These are phyloP conservation scores for Fissipunctia ypsillon DNA, from an alignment of 2,888 invertebrate species.

Conservation along the genomic window DNA sequence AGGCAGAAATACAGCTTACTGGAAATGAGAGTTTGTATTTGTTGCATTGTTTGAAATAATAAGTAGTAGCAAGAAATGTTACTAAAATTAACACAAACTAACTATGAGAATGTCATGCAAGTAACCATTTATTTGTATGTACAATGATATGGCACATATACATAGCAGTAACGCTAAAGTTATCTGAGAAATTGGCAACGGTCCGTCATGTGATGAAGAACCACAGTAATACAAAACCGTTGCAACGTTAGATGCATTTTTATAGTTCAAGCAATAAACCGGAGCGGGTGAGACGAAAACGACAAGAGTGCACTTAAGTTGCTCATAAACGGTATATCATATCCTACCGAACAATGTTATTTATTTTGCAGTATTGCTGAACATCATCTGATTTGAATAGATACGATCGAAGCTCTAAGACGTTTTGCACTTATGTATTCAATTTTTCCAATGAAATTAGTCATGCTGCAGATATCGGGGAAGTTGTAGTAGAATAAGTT, in stretches of 20 bases:
- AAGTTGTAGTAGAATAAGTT: constrained; percentile 26
- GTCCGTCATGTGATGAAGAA: constrained; percentile 67
- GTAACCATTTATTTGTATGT: not conserved
- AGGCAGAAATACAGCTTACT: not conserved
- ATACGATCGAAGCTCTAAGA: constrained; percentile 43
- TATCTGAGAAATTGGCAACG: constrained; percentile 52
- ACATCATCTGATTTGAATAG: constrained; percentile 65
- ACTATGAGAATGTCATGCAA: not conserved
- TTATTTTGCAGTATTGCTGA: constrained; percentile 72
- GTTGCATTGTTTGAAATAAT: not conserved
- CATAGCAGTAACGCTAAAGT: constrained; percentile 12
- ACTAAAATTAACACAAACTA: not conserved
- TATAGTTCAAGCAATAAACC: constrained; percentile 85
- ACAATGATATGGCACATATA: not conserved
- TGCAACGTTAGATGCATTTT: constrained; percentile 88
- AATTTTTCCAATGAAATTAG: constrained; percentile 59
- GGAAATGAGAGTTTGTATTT: not conserved
- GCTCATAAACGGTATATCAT: constrained; percentile 87
- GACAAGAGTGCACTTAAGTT: constrained; percentile 85
- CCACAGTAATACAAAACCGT: constrained; percentile 73
- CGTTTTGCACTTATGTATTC: constrained; percentile 46
- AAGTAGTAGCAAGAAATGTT: not conserved
- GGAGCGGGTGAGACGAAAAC: constrained; percentile 76
- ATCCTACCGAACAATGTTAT: constrained; percentile 83
- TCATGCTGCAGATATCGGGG: constrained; percentile 49